Evolutionary conservation across 2,113 vertebrate genomes (phyloP), one percentile per base, ranked within the genome.

Genomic region (Phodopus roborovskii): DNA sequence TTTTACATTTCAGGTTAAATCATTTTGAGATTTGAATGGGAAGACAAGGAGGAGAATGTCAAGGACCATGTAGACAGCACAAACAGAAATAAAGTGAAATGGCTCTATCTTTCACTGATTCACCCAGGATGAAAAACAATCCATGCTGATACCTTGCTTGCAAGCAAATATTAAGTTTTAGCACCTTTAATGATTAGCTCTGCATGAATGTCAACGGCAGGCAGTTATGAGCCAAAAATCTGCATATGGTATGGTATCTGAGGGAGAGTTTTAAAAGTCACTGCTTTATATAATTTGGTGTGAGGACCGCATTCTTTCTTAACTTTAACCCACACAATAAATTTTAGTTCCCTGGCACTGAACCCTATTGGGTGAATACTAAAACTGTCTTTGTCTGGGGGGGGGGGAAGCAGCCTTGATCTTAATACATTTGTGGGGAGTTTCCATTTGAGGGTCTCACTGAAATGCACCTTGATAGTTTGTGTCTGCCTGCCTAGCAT

Each of bases 1-100:
- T 84, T 95, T 85, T 93, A 96, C 56, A 93, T 88, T 92, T 90
- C n/a, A 88, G 85, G 73, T 93, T 24, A 96, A 97, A 84, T 82
- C 17, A 79, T 56, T 94, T 81, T 85, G 62, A 96, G 92, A 96
- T 60, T 75, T 71, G 96, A 90, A 71, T 88, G 39, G 36, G 45
- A 95, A 92, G 62, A 78, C 92, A 78, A 39, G 64, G 17, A 95
- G 58, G 79, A 28, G 81, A 83, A 83, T 95, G 56, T 93, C 3
- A 89, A 93, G 81, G 93, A 88, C 33, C 68, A 30, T 58, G 92
- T 64, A 53, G 5, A 45, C 64, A 90, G 10, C 87, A 50, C 50
- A 68, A 74, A 95, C 19, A 89, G 73, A 95, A 73, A 81, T 90
- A 94, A 88, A 77, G 71, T 42, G 92, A 91, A 91, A 68, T 19